phyloP scores from a whole-genome alignment of 2,888 invertebrate species.

The Fissipunctia ypsillon region DNA sequence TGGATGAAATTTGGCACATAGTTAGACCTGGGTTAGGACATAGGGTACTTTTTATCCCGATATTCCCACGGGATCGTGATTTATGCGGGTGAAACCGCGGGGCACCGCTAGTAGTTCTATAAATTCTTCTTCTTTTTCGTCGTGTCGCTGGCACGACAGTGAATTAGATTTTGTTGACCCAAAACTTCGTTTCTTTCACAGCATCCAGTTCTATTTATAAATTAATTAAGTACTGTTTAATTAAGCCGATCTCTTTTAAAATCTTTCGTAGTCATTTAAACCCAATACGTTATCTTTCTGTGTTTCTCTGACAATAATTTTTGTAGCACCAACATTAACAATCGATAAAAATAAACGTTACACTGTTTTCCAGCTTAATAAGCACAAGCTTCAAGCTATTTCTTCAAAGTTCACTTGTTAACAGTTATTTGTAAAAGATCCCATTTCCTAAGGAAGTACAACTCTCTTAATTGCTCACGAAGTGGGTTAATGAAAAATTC shows the following conservation, averaged over 20 bases:
- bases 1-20: no score
- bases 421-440: conserved; percentile 22
- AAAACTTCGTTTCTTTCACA: no score
- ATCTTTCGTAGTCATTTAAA: not conserved
- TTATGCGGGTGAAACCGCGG: no score
- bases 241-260: not conserved
- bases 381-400: not conserved
- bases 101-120: no score
- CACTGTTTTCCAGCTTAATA: not conserved
- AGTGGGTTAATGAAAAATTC: conserved; percentile 51
- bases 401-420: conserved; percentile 8
- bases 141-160: no score
- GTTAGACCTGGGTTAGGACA: no score
- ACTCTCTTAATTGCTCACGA: conserved; percentile 41
- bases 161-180: no score
- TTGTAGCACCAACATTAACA: not conserved
- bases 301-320: not conserved
- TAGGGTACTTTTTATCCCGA: no score
- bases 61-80: no score
- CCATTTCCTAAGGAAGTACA: conserved; percentile 21
- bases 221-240: not conserved
- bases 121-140: no score
- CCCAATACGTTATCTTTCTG: not conserved
- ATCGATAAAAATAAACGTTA: not conserved
- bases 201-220: not conserved